Percentiles rank a stretch among this genome's conserved stretches.
Conservation (phyloP, 2,113 vertebrate genomes). For the Podarcis muralis region DNA sequence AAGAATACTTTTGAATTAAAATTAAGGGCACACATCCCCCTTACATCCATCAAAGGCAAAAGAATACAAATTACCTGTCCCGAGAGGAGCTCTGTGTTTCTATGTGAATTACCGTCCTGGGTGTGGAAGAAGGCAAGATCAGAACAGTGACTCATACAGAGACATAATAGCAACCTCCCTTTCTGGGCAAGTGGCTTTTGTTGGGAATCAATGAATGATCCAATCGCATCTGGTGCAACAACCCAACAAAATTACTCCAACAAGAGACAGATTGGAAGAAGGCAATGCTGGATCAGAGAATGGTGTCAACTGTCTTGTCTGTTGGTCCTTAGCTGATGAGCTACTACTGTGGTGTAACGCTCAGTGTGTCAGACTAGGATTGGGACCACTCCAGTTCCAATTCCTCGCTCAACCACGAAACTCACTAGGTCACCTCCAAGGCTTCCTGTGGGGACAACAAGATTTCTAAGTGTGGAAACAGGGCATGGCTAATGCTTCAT, state of each 20-base stretch:
- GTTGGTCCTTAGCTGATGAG: not conserved
- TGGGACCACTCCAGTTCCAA: not conserved
- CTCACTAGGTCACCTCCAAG: not conserved
- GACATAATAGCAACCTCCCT: not conserved
- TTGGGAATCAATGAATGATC: not conserved
- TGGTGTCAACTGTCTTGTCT: not conserved
- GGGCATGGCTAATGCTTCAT: not conserved
- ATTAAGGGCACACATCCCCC: not conserved
- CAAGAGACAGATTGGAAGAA: not conserved
- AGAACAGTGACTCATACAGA: not conserved
- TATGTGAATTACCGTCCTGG: not conserved
- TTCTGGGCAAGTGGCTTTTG: not conserved
- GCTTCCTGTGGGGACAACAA: not conserved
- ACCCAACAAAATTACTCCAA: not conserved
- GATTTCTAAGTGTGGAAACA: not conserved
- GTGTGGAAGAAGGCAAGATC: no score
- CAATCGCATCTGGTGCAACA: not conserved
- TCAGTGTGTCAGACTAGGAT: not conserved
- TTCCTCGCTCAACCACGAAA: not conserved
- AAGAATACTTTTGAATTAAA: not conserved
- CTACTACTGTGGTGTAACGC: not conserved
- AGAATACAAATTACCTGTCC: not conserved
- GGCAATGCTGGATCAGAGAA: not conserved
- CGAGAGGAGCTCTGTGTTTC: not conserved
- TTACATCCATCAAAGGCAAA: not conserved